Base-by-base conservation (phyloP, 2,888 invertebrate genomes). In the Diarsia brunnea region DNA sequence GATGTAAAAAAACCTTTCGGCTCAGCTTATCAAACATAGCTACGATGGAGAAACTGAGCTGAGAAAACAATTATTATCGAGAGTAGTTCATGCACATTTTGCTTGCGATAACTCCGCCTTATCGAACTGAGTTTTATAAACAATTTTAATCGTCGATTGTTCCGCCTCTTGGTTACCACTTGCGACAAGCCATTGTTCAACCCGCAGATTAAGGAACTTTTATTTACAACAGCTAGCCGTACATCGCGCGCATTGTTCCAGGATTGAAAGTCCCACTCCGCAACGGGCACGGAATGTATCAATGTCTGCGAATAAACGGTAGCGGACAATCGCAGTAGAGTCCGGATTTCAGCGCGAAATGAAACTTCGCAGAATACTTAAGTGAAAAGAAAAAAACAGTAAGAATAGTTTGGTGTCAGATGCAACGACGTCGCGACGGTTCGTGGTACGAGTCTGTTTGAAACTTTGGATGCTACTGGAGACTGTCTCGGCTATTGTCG, bases 81-180 rank as follows among this genome's bases (percentile, higher is more conserved):
- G 69, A 78, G 83, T 77, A 78, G 81, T 78, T 79, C 79, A 82
- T 82, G 77, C 86, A 87, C 82, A 84, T 87, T 88, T 79, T 80
- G 79, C 81, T 82, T 78, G 80, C 92, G 93, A 93, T 94, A 93
- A 92, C 92, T 89, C 90, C 82, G 83, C 87, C 91, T 89, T 93
- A 94, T 94, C 93, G 92, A 90, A 88, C 88, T 86, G 88, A 91
- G 91, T 92, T 94, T 94, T 92, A 94, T 94, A 95, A 95, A 95
- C 95, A 95, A 91, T 92, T 94, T 94, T 94, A 94, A 94, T 94
- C 93, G 92, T 79, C 92, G 93, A 96, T 96, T 96, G 96, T 96
- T 95, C 93, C 92, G 92, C 90, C 90, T 91, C 91, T 91, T 90
- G 89, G 91, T 90, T 89, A 91, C 91, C 90, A 91, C 90, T 92